These are phyloP conservation scores for Drosophila maculinotata DNA, from an alignment of 2,888 invertebrate genomes.

Conservation along the genomic window DNA sequence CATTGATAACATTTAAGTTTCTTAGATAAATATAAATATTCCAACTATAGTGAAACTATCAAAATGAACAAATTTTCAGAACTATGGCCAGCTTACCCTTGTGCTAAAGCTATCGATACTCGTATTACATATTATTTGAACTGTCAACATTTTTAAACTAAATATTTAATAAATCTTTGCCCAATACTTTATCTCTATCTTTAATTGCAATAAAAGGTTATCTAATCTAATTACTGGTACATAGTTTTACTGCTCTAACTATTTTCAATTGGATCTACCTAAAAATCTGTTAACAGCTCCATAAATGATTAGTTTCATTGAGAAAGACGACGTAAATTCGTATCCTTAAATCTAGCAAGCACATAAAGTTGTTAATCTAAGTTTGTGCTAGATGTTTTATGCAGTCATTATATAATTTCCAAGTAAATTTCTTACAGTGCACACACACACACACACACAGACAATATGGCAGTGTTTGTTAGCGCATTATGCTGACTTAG, in stretches of 20 bases:
- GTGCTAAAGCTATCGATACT: no score
- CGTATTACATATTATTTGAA: no score
- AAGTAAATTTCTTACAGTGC: conserved; percentile 45
- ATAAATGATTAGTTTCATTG: conserved; percentile 15
- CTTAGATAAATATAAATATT: no score
- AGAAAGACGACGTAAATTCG: conserved; percentile 3
- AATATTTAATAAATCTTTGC: no score
- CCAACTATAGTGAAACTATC: no score
- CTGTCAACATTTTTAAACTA: no score
- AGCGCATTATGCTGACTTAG: conserved; percentile 80
- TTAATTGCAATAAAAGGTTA: background rate
- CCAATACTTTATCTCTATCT: background rate
- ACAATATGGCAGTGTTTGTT: conserved; percentile 72
- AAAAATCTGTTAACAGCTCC: no score
- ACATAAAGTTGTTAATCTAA: conserved; percentile 35
- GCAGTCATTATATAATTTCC: conserved; percentile 15
- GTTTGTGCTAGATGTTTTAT: conserved; percentile 18
- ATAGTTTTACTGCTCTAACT: background rate
- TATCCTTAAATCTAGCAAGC: conserved; percentile 11
- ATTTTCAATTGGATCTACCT: no score
- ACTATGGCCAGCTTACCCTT: no score
- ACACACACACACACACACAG: conserved; percentile 20
- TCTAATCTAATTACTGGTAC: background rate
- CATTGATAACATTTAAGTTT: no score
- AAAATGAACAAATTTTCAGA: no score